These are phyloP conservation scores for Dromas ardeola DNA, from an alignment of 2,113 vertebrate genomes.

Conservation along the genomic window DNA sequence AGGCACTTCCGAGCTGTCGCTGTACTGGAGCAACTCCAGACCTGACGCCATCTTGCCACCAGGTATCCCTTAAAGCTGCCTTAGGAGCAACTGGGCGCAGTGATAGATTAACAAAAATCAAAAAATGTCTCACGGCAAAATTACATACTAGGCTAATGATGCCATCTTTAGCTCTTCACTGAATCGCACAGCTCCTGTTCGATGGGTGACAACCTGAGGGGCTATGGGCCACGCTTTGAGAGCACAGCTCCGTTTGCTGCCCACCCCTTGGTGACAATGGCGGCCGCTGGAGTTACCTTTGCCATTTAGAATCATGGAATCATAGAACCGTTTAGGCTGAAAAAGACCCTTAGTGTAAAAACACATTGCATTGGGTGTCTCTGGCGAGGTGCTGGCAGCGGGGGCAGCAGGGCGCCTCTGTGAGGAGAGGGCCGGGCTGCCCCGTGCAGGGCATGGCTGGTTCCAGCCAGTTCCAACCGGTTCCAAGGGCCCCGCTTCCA, in stretches of 20 bases:
- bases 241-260: background rate
- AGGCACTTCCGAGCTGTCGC: rapidly evolving
- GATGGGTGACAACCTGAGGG: background rate
- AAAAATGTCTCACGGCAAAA: rapidly evolving
- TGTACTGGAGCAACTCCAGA: background rate
- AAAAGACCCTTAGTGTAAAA: background rate
- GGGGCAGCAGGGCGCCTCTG: too few species aligned
- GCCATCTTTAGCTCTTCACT: background rate
- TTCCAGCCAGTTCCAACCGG: background rate
- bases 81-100: background rate
- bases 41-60: background rate
- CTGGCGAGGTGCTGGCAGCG: background rate
- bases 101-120: background rate
- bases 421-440: background rate
- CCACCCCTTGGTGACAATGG: rapidly evolving
- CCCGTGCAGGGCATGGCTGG: too few species aligned
- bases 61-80: background rate
- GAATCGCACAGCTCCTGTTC: background rate
- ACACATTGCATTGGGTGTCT: rapidly evolving
- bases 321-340: background rate
- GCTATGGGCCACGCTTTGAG: background rate
- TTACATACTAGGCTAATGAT: background rate
- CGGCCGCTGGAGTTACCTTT: rapidly evolving
- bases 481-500: rapidly evolving
- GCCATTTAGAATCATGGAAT: background rate